Percentiles rank a stretch among this genome's conserved stretches.
These are phyloP conservation scores for Orthosia gothica DNA, from an alignment of 2,888 invertebrate genomes.

Conservation along the genomic window DNA sequence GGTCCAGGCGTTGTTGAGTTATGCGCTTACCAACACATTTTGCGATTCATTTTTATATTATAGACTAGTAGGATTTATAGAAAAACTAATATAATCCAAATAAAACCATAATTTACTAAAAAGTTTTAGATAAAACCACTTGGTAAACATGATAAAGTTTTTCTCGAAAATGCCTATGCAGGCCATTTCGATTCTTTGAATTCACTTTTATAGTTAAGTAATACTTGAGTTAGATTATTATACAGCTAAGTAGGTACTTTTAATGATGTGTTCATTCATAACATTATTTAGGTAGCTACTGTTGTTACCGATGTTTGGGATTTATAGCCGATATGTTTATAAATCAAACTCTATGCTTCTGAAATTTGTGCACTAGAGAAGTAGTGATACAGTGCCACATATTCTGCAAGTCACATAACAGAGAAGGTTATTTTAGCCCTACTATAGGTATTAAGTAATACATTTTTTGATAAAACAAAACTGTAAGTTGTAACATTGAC, in stretches of 20 bases:
- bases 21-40: too few relatives aligned
- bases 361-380: constrained; percentile 5
- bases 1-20: too few relatives aligned
- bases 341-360: background rate
- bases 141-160: constrained; percentile 7
- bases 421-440: background rate
- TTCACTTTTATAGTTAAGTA: too few relatives aligned
- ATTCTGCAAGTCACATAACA: too few relatives aligned
- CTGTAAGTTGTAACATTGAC: too few relatives aligned
- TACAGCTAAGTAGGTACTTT: too few relatives aligned
- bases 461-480: too few relatives aligned
- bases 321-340: constrained; percentile 9
- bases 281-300: background rate
- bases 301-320: constrained; percentile 5
- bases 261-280: background rate
- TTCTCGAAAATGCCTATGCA: background rate
- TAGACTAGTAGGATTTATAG: background rate
- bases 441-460: too few relatives aligned
- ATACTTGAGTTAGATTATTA: background rate
- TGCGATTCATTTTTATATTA: too few relatives aligned
- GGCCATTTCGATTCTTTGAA: background rate
- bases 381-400: background rate
- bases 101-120: background rate
- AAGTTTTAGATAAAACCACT: background rate
- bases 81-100: background rate